Percentiles rank a stretch among this genome's conserved stretches.
These are phyloP conservation scores for Gorsachius magnificus DNA, from an alignment of 2,797 vertebrate genomes.

Conservation along the genomic window DNA sequence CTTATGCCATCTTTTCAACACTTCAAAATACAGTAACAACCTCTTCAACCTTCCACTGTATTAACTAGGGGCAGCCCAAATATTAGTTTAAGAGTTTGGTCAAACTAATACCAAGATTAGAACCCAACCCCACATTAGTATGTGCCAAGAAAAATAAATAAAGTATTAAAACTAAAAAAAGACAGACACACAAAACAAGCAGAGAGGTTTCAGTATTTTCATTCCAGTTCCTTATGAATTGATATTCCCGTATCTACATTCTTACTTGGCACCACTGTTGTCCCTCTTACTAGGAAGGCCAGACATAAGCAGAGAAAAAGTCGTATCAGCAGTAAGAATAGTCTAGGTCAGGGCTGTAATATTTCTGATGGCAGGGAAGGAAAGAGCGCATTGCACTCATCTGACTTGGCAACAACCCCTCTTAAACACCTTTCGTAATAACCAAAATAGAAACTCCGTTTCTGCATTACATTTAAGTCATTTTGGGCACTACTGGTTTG, in stretches of 20 bases:
- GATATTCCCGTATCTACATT: not conserved
- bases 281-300: not conserved
- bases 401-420: not conserved
- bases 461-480: not conserved
- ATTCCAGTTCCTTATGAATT: not conserved
- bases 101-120: not conserved
- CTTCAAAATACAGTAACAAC: not conserved
- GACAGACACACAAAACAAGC: not conserved
- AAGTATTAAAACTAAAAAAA: not conserved
- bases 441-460: not conserved
- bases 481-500: not conserved
- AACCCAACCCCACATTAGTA: not conserved
- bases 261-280: not conserved
- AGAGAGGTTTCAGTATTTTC: not conserved
- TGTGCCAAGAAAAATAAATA: not conserved
- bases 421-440: not conserved
- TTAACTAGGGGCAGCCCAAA: not conserved
- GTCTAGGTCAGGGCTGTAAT: not conserved
- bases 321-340: not conserved
- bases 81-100: not conserved
- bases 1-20: not conserved
- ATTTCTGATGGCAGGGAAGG: not conserved
- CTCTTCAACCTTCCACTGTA: not conserved
- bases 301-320: not conserved
- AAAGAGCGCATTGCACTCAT: not conserved